Evolutionary conservation across 2,113 vertebrate genomes (phyloP), one percentile per base, ranked within the genome.

Genomic region (Aspiorhynchus laticeps): DNA sequence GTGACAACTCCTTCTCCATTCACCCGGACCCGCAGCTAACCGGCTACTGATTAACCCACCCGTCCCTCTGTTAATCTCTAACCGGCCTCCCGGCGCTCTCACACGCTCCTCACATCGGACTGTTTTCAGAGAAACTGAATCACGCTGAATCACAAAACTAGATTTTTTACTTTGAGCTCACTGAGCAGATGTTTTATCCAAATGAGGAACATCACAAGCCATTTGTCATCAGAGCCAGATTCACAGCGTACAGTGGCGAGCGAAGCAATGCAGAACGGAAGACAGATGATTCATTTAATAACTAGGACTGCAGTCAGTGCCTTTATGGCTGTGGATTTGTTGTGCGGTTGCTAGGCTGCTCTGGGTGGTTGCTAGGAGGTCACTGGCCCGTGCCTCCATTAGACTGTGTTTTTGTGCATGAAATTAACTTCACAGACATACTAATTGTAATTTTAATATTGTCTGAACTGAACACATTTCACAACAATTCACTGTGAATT

Each of bases 1-100:
- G 81, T 86, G 77, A 59, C 7, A 38, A 95, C 93, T 92, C 93
- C 92, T 90, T 86, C 78, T 87, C 59, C 63, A 48, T 48, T 8
- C 21, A 1, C 56, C 56, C 8, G 88, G 90, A 92, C 92, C 92
- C 91, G 91, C 75, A 88, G 82, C 85, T 90, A 91, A 86, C 89
- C 87, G 80, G 90, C 90, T 92, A 95, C 93, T 95, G 91, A 96
- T 95, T 95, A 95, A 94, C 94, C 93, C 89, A 88, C 88, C 89
- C 91, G 73, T 88, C 89, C 90, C 91, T 86, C 91, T 90, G 94
- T 94, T 95, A 94, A 94, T 94, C 92, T 92, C 85, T 92, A 92
- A 56, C 93, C 87, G 36, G 6, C 48, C 76, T 43, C 12, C n/a
- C 2, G 75, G 69, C 9, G 4, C 21, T 73, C 36, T 73, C 69